Percentiles rank a stretch among this genome's conserved stretches.
These are phyloP conservation scores for Deroplatys truncata DNA, from an alignment of 2,888 invertebrate genomes.

Conservation along the genomic window DNA sequence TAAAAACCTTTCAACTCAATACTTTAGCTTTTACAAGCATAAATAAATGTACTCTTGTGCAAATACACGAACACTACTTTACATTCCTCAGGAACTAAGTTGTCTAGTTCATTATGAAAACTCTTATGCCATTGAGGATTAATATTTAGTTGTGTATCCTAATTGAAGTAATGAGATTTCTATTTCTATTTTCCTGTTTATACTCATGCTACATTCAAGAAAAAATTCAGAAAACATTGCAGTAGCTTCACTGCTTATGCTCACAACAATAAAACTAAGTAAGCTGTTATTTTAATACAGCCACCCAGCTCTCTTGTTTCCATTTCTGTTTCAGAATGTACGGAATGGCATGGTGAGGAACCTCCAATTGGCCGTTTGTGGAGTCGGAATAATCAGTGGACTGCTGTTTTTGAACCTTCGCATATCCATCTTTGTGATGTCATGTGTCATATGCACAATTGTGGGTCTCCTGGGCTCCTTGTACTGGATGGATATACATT, in stretches of 20 bases:
- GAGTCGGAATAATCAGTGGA: constrained; percentile 46
- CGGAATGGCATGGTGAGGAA: constrained; percentile 44
- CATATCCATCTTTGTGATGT: constrained; percentile 45
- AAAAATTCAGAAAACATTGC: too few relatives aligned
- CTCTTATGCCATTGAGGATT: background rate
- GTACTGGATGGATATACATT: constrained; percentile 48
- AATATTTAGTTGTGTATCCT: background rate
- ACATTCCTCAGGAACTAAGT: background rate
- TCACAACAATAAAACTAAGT: too few relatives aligned
- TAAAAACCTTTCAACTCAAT: too few relatives aligned
- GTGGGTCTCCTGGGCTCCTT: constrained; percentile 48
- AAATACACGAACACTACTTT: background rate
- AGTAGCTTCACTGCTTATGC: too few relatives aligned
- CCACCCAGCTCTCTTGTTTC: background rate
- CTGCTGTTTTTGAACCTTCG: constrained; percentile 45
- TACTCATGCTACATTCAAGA: background rate
- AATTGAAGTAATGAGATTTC: background rate
- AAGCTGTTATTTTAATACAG: background rate
- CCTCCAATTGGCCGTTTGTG: constrained; percentile 44
- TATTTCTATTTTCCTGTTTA: background rate
- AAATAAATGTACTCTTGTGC: too few relatives aligned
- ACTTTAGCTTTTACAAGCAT: too few relatives aligned
- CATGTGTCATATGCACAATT: constrained; percentile 47
- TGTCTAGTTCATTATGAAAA: background rate
- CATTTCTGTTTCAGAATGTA: constrained; percentile 37